Evolutionary conservation across 2,113 vertebrate genomes (phyloP).

Genomic region (Numida meleagris): DNA sequence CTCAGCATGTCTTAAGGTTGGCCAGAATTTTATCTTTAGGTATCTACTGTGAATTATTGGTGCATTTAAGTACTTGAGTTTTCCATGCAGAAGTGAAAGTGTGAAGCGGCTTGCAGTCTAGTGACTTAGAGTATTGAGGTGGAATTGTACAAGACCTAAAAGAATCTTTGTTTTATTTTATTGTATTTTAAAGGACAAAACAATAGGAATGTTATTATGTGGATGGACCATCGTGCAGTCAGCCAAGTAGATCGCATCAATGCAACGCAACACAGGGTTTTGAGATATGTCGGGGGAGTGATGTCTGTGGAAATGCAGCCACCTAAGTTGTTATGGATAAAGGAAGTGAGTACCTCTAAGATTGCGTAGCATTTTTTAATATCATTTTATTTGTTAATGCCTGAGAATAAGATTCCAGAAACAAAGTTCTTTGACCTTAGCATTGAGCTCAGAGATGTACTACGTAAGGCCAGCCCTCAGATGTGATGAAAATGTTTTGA

Average conservation of each 20-base stretch:
- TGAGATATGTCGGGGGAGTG: slow-evolving; percentile 86
- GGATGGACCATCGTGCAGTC: slow-evolving; percentile 94
- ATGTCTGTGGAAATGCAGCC: slow-evolving; percentile 99
- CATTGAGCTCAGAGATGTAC: background rate
- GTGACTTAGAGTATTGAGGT: background rate
- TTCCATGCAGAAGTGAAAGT: background rate
- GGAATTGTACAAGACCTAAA: background rate
- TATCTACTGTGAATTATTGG: background rate
- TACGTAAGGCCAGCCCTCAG: background rate
- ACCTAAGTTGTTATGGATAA: slow-evolving; percentile 95
- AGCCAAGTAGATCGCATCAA: slow-evolving; percentile 89
- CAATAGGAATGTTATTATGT: slow-evolving; percentile 92
- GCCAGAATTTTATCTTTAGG: background rate
- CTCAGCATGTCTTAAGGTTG: background rate
- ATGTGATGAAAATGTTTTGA: background rate
- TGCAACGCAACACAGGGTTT: slow-evolving; percentile 79
- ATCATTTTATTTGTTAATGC: background rate
- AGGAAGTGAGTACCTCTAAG: slow-evolving; percentile 84
- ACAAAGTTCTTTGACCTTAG: background rate
- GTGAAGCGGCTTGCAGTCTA: background rate
- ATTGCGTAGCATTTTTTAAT: background rate
- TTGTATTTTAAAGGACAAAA: slow-evolving; percentile 73
- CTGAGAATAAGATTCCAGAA: background rate
- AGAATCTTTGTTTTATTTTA: background rate
- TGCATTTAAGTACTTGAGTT: background rate